Conservation (phyloP, 1,140 invertebrate genomes). For the Neodiprion pinetum region DNA sequence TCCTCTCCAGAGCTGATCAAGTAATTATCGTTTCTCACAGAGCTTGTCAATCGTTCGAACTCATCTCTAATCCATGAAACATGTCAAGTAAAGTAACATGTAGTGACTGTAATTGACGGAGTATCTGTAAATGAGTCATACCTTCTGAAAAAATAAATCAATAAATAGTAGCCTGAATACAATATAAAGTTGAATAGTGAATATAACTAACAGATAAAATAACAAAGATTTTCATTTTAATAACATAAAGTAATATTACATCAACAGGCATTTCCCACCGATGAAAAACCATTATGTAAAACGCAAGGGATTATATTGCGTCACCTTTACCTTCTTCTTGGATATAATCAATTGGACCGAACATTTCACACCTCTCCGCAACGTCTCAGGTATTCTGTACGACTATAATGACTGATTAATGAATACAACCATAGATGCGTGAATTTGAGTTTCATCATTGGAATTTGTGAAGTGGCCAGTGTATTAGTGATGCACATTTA, state of each 20-base stretch:
- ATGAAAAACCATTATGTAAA: conserved; percentile 81
- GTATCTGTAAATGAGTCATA: no score
- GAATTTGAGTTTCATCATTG: neutral
- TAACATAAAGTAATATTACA: neutral
- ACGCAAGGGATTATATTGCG: conserved; percentile 88
- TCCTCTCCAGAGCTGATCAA: conserved; percentile 79
- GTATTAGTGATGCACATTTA: no score
- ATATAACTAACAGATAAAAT: conserved; percentile 23
- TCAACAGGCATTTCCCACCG: conserved; percentile 76
- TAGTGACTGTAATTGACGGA: no score
- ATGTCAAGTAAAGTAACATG: no score
- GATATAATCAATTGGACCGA: conserved; percentile 91
- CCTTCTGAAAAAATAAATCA: conserved; percentile 6
- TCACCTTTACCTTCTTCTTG: conserved; percentile 92
- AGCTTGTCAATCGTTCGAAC: conserved; percentile 13
- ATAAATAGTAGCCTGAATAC: no score
- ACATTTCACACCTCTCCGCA: conserved; percentile 90
- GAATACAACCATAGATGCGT: neutral
- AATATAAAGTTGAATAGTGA: conserved; percentile 14
- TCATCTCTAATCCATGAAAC: neutral
- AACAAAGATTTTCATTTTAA: conserved; percentile 21
- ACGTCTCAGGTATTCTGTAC: conserved; percentile 73
- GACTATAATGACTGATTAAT: conserved; percentile 14
- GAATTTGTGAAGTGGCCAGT: neutral
- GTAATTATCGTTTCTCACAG: conserved; percentile 53